These are phyloP conservation scores for Teleiodes luculella DNA, from an alignment of 2,888 invertebrate species.

Conservation along the genomic window DNA sequence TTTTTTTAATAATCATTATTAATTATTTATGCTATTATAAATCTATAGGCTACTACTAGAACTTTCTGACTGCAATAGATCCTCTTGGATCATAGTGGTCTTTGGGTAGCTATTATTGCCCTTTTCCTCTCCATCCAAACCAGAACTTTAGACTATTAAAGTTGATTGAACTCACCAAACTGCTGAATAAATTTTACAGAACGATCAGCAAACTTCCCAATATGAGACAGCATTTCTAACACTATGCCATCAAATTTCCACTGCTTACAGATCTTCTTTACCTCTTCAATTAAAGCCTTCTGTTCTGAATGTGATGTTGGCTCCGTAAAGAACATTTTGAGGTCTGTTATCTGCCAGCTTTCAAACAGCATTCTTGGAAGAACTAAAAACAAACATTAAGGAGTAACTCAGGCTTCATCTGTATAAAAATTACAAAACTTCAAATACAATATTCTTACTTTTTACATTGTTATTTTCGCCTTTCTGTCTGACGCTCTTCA, in stretches of 20 bases:
- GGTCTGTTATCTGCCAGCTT: slow-evolving; percentile 87
- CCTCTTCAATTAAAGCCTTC: slow-evolving; percentile 81
- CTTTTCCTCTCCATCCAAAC: no score
- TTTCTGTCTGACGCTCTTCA: slow-evolving; percentile 83
- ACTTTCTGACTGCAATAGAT: no score
- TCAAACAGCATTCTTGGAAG: slow-evolving; percentile 94
- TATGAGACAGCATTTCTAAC: slow-evolving; percentile 91
- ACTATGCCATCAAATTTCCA: slow-evolving; percentile 94
- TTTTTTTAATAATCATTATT: no score
- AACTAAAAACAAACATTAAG: slow-evolving; percentile 76
- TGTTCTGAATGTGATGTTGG: slow-evolving; percentile 82
- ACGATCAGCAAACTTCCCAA: slow-evolving; percentile 82
- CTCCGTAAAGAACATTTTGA: slow-evolving; percentile 83
- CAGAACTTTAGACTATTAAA: slow-evolving; percentile 7
- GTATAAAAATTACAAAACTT: no score
- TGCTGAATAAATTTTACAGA: slow-evolving; percentile 82
- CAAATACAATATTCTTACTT: slow-evolving; percentile 58
- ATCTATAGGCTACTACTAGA: no score
- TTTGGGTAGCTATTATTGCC: no score
- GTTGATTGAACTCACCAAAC: slow-evolving; percentile 69
- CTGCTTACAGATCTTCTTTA: slow-evolving; percentile 84
- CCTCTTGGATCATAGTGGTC: no score
- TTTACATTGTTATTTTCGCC: slow-evolving; percentile 76
- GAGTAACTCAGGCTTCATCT: neutral
- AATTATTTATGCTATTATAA: no score